Evolutionary conservation across 2,888 invertebrate genomes (phyloP), one percentile per base, ranked within the genome.

Genomic region (Drosophila monieri): DNA sequence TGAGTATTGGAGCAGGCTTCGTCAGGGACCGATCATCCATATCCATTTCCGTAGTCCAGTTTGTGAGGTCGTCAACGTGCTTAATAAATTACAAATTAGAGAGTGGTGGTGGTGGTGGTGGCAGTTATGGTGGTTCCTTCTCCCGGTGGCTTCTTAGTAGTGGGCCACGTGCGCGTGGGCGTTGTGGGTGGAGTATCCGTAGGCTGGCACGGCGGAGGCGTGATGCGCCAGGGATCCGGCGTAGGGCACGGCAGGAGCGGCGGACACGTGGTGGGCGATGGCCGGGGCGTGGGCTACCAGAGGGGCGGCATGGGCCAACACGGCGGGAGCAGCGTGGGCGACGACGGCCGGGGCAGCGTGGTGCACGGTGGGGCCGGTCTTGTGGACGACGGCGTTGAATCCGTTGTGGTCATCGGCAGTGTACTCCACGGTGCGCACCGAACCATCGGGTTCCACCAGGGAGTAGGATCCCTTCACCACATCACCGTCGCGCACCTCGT

Each of bases 401-500:
- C 92, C 92, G 51, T 90, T 91, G 78, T 91, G 91, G 48, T 92
- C 92, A 85, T 92, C 92, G 65, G 92, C 92, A 74, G 91, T 91
- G 73, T 92, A 92, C 76, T 92, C 92, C 51, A 92, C 92, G 68
- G 92, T 92, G 69, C 92, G 91, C 73, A 92, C 92, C 58, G 92
- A 92, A 88, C 92, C 92, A 64, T 92, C 92, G 66, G 92, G 91
- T 84, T 92, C 92, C 48, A 92, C 92, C 74, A 92, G 86, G 43
- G 92, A 92, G 88, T 92, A 92, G 70, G 92, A 92, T 78, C 92
- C 92, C 89, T 92, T 92, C 49, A 92, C 91, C 47, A 92, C 91
- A 89, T 92, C 91, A 59, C 91, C 91, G 69, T 92, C 91, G 69
- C 91, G 92, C 54, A 91, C 91, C 85, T 92, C 91, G 66, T 91